Percentiles rank a stretch among this genome's conserved stretches.
phyloP scores from a whole-genome alignment of 1,140 invertebrate genomes.

The Prorops nasuta region DNA sequence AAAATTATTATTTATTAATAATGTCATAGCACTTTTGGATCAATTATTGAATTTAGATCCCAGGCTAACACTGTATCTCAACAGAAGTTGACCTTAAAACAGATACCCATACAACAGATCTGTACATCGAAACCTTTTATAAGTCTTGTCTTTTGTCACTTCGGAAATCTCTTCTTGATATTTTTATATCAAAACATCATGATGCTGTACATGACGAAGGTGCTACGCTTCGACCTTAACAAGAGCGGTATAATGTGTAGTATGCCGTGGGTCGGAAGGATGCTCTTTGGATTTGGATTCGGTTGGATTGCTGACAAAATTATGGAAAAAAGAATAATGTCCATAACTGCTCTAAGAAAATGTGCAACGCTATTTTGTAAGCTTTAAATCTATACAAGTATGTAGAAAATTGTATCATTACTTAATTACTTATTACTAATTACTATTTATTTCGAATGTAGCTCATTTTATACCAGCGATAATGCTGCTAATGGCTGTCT shows the following conservation, averaged over 20 bases:
- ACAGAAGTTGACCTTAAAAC: conserved; percentile 23
- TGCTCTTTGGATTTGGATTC: conserved; percentile 67
- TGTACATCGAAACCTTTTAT: conserved; percentile 67
- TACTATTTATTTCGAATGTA: conserved; percentile 45
- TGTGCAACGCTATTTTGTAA: conserved; percentile 68
- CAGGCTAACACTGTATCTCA: conserved; percentile 29
- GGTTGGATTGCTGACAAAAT: conserved; percentile 65
- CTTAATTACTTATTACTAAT: background rate
- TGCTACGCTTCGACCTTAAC: conserved; percentile 77
- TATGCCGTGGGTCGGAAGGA: conserved; percentile 64
- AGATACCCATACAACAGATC: conserved; percentile 48
- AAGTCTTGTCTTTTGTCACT: conserved; percentile 64
- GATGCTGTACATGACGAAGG: conserved; percentile 60
- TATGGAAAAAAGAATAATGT: conserved; percentile 56
- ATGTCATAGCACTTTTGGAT: no score
- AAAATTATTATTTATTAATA: no score
- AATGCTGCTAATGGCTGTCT: conserved; percentile 64
- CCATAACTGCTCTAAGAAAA: conserved; percentile 66
- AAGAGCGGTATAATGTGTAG: conserved; percentile 65
- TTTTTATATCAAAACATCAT: conserved; percentile 84
- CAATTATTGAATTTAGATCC: conserved; percentile 18
- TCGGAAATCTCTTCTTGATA: conserved; percentile 71
- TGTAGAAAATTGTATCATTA: conserved; percentile 4
- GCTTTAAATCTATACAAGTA: conserved; percentile 31
- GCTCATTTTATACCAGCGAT: conserved; percentile 71